Evolutionary conservation across 2,797 vertebrate genomes (phyloP).

Genomic region (Acestrorhynchus altus): DNA sequence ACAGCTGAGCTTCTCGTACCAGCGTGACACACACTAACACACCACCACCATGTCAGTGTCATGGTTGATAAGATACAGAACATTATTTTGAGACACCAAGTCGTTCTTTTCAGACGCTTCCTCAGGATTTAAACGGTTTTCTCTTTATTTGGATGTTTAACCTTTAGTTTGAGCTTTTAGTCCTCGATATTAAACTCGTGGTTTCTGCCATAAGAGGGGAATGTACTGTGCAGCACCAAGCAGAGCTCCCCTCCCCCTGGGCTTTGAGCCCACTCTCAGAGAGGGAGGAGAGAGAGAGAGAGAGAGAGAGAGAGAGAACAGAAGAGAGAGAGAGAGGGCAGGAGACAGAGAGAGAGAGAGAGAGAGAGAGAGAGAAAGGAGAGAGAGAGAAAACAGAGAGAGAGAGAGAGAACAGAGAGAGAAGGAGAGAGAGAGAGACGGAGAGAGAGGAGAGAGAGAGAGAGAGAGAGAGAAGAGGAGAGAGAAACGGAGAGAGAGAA

Average conservation of each 20-base stretch:
- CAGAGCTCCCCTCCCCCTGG: slow-evolving; percentile 63
- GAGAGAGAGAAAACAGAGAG: too few relatives aligned
- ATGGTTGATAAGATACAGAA: too few relatives aligned
- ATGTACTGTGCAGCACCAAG: slow-evolving; percentile 64
- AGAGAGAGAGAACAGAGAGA: not conserved
- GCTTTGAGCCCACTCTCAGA: slow-evolving; percentile 68
- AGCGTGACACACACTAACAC: too few relatives aligned
- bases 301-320: not conserved
- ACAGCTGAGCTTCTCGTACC: too few relatives aligned
- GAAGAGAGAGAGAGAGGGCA: too few relatives aligned
- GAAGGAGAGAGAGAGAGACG: not conserved
- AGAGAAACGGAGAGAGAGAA: not conserved
- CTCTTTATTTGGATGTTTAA: too few relatives aligned
- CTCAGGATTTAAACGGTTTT: too few relatives aligned
- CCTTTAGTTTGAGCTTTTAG: too few relatives aligned
- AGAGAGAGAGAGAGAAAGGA: slow-evolving; percentile 49
- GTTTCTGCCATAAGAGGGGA: slow-evolving; percentile 60
- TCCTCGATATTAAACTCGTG: slow-evolving; percentile 69
- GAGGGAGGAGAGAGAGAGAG: not conserved
- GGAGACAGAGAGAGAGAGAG: not conserved
- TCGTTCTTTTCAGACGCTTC: too few relatives aligned
- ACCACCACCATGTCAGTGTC: too few relatives aligned
- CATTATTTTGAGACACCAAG: too few relatives aligned
- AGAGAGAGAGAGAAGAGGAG: not conserved
- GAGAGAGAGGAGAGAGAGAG: not conserved